Conservation (phyloP, 2,797 vertebrate species). For the Oreortyx pictus region DNA sequence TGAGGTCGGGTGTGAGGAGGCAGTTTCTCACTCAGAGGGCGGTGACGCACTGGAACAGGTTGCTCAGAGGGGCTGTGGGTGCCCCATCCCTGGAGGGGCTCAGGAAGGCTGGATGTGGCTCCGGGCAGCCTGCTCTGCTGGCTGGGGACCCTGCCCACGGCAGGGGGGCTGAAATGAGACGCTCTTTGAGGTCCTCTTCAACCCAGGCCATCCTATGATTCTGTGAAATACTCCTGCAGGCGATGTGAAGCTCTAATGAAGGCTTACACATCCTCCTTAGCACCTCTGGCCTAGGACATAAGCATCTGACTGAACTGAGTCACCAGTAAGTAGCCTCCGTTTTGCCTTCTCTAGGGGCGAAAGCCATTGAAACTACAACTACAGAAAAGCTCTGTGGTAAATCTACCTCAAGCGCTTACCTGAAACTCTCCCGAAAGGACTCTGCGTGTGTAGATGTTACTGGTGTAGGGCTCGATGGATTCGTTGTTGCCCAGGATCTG, state of each 20-base stretch:
- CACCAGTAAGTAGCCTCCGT: rapidly evolving
- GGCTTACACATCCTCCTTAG: not conserved
- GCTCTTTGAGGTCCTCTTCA: too few species aligned
- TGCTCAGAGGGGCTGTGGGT: too few species aligned
- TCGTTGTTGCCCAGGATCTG: constrained; percentile 99
- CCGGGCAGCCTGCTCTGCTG: too few species aligned
- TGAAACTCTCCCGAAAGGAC: constrained; percentile 99
- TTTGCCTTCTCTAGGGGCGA: too few species aligned
- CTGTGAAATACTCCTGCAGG: not conserved
- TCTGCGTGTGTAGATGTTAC: constrained; percentile 97
- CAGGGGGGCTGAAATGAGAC: too few species aligned
- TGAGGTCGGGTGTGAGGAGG: too few species aligned
- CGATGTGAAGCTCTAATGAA: not conserved
- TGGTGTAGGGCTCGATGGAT: constrained; percentile 97
- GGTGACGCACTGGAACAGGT: too few species aligned
- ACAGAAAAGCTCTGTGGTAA: not conserved
- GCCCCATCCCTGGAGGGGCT: too few species aligned
- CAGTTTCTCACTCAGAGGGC: too few species aligned
- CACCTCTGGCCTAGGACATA: not conserved
- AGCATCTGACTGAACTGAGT: not conserved
- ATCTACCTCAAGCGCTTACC: constrained; percentile 67
- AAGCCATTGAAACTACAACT: rapidly evolving
- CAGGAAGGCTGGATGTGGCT: too few species aligned
- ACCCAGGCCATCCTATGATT: too few species aligned
- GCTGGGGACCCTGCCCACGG: too few species aligned